A percentile compares a stretch with the other conserved stretches of the same genome.
Evolutionary conservation across 2,888 invertebrate genomes (phyloP).

Genomic region (Drosophila kanekoi): DNA sequence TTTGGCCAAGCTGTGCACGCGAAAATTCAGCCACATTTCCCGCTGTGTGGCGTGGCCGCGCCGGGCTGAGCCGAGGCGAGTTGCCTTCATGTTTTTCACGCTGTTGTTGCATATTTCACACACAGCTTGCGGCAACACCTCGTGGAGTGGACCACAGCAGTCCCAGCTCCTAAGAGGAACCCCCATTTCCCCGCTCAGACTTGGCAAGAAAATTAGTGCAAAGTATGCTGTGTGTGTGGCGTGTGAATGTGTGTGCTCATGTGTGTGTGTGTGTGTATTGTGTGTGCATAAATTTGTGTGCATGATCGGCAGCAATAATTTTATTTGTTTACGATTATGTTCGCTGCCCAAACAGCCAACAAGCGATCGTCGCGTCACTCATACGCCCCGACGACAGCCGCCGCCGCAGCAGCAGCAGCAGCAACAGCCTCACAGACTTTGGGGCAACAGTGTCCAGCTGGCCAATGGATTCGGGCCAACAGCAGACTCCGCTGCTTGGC

Average conservation of each 20-base stretch:
- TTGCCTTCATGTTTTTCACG: slow-evolving; percentile 79
- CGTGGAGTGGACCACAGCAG: slow-evolving; percentile 55
- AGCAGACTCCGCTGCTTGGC: slow-evolving; percentile 21
- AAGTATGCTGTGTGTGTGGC: slow-evolving; percentile 44
- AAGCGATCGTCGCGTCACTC: slow-evolving; percentile 73
- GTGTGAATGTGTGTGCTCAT: slow-evolving; percentile 6
- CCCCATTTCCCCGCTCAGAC: slow-evolving; percentile 18
- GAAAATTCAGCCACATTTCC: slow-evolving; percentile 70
- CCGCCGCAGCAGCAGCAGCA: slow-evolving; percentile 18
- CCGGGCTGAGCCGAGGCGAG: slow-evolving; percentile 11
- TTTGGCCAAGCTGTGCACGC: slow-evolving; percentile 56
- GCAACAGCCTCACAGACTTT: slow-evolving; percentile 43
- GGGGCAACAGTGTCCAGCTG: slow-evolving; percentile 60
- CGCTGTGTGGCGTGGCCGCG: slow-evolving; percentile 66
- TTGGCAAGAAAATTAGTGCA: slow-evolving; percentile 73
- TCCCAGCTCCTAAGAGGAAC: slow-evolving; percentile 14
- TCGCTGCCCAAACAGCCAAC: slow-evolving; percentile 75
- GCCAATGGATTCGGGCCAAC: slow-evolving; percentile 28
- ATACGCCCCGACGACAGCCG: slow-evolving; percentile 80
- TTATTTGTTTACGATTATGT: slow-evolving; percentile 83
- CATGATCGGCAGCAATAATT: slow-evolving; percentile 81
- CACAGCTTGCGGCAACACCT: slow-evolving; percentile 82
- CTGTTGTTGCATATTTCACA: slow-evolving; percentile 80
- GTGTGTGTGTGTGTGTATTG: slow-evolving; percentile 42
- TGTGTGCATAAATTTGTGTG: slow-evolving; percentile 78